Conservation (phyloP, 1,140 invertebrate genomes). For the Epicauta chinensis region DNA sequence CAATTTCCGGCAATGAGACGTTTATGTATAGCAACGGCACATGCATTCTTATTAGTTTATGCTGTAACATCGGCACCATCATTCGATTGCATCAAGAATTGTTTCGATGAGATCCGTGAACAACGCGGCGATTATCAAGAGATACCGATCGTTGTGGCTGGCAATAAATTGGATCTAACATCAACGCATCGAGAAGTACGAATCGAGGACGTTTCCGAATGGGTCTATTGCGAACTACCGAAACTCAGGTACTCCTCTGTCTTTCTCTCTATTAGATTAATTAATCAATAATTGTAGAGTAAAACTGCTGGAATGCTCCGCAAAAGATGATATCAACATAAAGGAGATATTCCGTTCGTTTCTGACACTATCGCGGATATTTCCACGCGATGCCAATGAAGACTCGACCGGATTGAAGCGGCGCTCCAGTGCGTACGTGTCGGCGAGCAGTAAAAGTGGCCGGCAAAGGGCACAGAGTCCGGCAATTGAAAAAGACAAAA, state of each 20-base stretch:
- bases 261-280: not conserved
- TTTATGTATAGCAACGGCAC: conserved; percentile 81
- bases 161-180: conserved; percentile 75
- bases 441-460: conserved; percentile 50
- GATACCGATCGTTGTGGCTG: conserved; percentile 78
- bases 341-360: conserved; percentile 70
- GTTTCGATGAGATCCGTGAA: conserved; percentile 78
- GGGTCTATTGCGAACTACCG: conserved; percentile 70
- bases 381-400: conserved; percentile 49
- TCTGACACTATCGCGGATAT: conserved; percentile 60
- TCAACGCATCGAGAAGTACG: conserved; percentile 57
- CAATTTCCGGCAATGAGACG: conserved; percentile 84
- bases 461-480: conserved; percentile 37
- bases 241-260: conserved; percentile 51
- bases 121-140: conserved; percentile 72
- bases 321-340: conserved; percentile 71
- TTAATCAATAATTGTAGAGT: conserved; percentile 46
- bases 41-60: conserved; percentile 86
- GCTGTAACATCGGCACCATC: conserved; percentile 69
- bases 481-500: conserved; percentile 6
- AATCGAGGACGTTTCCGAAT: conserved; percentile 72
- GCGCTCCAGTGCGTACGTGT: conserved; percentile 67
- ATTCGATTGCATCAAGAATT: conserved; percentile 71
- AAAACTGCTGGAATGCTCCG: conserved; percentile 75
- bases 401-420: conserved; percentile 58